phyloP scores from a whole-genome alignment of 2,888 invertebrate genomes.

The Leucoma salicis region DNA sequence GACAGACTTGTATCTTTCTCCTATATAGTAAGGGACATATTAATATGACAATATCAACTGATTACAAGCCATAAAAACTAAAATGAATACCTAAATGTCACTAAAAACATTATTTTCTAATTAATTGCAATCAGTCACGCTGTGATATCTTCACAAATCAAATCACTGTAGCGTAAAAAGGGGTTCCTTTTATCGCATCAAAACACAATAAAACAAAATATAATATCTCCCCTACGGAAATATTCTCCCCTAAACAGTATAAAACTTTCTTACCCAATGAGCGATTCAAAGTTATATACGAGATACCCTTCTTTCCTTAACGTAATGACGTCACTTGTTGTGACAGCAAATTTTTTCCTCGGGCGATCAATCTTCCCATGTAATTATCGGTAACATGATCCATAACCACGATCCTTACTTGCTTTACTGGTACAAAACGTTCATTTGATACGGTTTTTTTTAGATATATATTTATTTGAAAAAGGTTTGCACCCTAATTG shows the following conservation, averaged over 20 bases:
- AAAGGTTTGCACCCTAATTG: too few species aligned
- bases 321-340: neutral
- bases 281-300: constrained; percentile 2
- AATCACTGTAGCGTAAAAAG: constrained; percentile 4
- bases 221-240: neutral
- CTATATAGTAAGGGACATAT: too few species aligned
- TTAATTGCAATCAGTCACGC: constrained; percentile 4
- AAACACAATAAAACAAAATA: neutral
- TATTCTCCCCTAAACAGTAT: constrained; percentile 2
- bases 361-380: neutral
- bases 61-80: too few species aligned
- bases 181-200: constrained; percentile 2
- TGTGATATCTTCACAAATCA: constrained; percentile 1
- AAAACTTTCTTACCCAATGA: neutral
- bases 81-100: too few species aligned
- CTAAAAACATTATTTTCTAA: neutral
- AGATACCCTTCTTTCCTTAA: constrained; percentile 15
- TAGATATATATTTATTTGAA: too few species aligned
- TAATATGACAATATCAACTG: too few species aligned
- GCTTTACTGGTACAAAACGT: too few species aligned
- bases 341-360: neutral
- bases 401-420: neutral
- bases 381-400: neutral
- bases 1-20: too few species aligned
- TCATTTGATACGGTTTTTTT: too few species aligned